A percentile compares a stretch with the other conserved stretches of the same genome.
These are phyloP conservation scores for Orthonychiurus folsomi DNA, from an alignment of 2,888 invertebrate genomes.

Conservation along the genomic window DNA sequence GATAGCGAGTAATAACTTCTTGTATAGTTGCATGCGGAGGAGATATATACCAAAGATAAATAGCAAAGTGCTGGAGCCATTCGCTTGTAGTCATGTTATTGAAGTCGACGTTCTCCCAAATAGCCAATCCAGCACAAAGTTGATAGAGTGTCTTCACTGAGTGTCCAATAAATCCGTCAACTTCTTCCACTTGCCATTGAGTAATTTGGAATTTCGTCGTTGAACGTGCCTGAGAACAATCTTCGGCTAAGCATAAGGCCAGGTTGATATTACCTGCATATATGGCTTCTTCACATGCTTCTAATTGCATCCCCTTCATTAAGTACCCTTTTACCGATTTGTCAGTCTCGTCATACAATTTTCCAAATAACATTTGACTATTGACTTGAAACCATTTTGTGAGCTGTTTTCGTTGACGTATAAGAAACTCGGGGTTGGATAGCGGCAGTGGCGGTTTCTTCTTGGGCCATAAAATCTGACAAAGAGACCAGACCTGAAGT, in stretches of 20 bases:
- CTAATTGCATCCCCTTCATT: constrained; percentile 27
- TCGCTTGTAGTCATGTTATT: constrained; percentile 48
- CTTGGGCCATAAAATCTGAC: constrained; percentile 66
- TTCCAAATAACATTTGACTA: constrained; percentile 27
- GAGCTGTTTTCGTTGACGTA: constrained; percentile 26
- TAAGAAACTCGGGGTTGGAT: constrained; percentile 9
- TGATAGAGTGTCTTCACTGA: constrained; percentile 24
- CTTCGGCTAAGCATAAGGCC: constrained; percentile 22
- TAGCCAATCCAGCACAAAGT: constrained; percentile 25
- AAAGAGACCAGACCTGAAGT: constrained; percentile 55
- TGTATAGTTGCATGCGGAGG: constrained; percentile 26
- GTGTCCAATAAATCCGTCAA: constrained; percentile 24
- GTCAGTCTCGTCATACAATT: constrained; percentile 17
- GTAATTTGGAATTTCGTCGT: constrained; percentile 19
- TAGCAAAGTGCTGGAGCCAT: constrained; percentile 72
- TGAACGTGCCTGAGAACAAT: constrained; percentile 11
- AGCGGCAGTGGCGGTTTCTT: background rate
- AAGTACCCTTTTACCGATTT: constrained; percentile 27
- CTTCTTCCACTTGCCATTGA: constrained; percentile 20
- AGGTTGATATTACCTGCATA: constrained; percentile 24
- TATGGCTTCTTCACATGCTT: constrained; percentile 29
- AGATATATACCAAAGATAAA: constrained; percentile 62
- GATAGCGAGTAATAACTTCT: constrained; percentile 27
- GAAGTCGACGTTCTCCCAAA: constrained; percentile 18
- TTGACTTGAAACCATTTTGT: constrained; percentile 29